These are phyloP conservation scores for Hypanus sabinus DNA, from an alignment of 2,113 vertebrate genomes.

Conservation along the genomic window DNA sequence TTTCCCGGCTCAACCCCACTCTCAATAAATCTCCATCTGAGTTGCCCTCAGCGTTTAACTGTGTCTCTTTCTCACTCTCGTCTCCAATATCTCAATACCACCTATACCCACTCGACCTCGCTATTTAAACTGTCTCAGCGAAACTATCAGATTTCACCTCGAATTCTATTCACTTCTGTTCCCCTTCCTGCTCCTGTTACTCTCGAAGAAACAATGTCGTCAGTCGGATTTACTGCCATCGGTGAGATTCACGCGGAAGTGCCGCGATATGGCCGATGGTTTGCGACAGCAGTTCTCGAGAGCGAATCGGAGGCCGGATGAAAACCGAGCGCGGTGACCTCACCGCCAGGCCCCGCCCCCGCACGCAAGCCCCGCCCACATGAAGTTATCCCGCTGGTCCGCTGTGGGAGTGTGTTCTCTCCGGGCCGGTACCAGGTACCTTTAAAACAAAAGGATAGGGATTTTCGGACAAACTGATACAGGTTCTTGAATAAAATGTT, in stretches of 20 bases:
- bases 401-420: neutral
- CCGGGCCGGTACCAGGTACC: too few relatives aligned
- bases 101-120: neutral
- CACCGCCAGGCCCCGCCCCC: too few relatives aligned
- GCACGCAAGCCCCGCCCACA: too few relatives aligned
- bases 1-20: neutral
- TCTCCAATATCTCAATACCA: neutral
- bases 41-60: neutral
- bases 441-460: neutral
- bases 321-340: neutral
- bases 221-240: neutral
- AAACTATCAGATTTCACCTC: neutral
- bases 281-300: neutral
- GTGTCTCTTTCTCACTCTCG: neutral
- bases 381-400: too few relatives aligned
- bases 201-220: neutral
- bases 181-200: neutral
- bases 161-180: too few relatives aligned
- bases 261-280: neutral
- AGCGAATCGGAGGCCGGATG: neutral
- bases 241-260: neutral
- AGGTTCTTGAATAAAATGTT: neutral
- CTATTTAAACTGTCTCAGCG: neutral
- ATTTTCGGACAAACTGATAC: neutral
- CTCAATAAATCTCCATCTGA: neutral